phyloP scores from a whole-genome alignment of 2,113 vertebrate species.

The western clawed frog (Xenopus tropicalis) region UCB_Xtro_10.0 CM004451.2:56506001-56506500 shows the following conservation, averaged over 20 bases:
- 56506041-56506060: conserved; percentile 49
- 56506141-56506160: conserved; percentile 7
- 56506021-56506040: conserved; percentile 23
- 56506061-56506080: conserved; percentile 49
- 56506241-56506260: conserved; percentile 56
- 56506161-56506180: conserved; percentile 16
- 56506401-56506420: conserved; percentile 33
- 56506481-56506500: too few relatives aligned
- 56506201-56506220: conserved; percentile 52
- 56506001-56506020: conserved; percentile 55
- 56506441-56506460: conserved; percentile 11
- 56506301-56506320: conserved; percentile 31
- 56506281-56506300: conserved; percentile 61
- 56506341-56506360: conserved; percentile 34
- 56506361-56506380: conserved; percentile 33
- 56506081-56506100: conserved; percentile 22
- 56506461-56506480: neutral
- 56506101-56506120: conserved; percentile 47
- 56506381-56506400: conserved; percentile 19
- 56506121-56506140: conserved; percentile 29
- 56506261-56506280: conserved; percentile 77
- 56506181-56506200: conserved; percentile 17
- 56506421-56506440: conserved; percentile 13
- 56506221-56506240: conserved; percentile 59
- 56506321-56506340: conserved; percentile 31